Evolutionary conservation across 2,113 vertebrate species (phyloP), one percentile per base, ranked within the genome.

Genomic region (Axis porcinus): DNA sequence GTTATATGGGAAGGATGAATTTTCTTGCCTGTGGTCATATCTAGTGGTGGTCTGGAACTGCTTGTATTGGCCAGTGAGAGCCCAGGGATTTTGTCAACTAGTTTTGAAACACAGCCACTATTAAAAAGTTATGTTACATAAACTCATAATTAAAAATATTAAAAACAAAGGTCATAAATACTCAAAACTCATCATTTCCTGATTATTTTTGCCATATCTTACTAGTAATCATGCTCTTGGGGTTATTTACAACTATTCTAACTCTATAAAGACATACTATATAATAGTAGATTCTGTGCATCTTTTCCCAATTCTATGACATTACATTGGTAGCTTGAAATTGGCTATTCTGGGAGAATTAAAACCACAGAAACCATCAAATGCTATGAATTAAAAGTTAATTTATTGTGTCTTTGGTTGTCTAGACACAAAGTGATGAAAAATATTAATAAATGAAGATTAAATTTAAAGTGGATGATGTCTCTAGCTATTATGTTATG

Each of bases 381-480:
- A 64, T 30, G 10, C 16, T 85, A 23, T 47, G 6, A 95, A 94
- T 27, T 12, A 47, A 70, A 47, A 1, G 12, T 60, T 89, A 43
- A 82, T 81, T 50, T 88, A 81, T n/a, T 64, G 30, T 97, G 94
- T 70, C n/a, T 3, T 40, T 76, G 55, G 30, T 47, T 88, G 33
- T 88, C 52, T 74, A 57, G 3, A 86, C 15, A 93, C 64, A 86
- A 91, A 89, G n/a, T 58, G 11, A 70, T 93, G 2, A n/a, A 74
- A 93, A 96, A 89, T 89, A 8, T 82, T 94, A 94, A 96, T 52
- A 64, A 91, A 88, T 60, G 2, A 87, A 62, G 30, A 74, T 92
- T 90, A 94, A 89, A 64, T 36, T 94, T 93, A n/a, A 94, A 96
- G 19, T 84, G 2, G 27, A 55, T 64, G 9, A 36, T 85, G n/a